phyloP scores from a whole-genome alignment of 1,140 invertebrate genomes.

The Lerema accius region DNA sequence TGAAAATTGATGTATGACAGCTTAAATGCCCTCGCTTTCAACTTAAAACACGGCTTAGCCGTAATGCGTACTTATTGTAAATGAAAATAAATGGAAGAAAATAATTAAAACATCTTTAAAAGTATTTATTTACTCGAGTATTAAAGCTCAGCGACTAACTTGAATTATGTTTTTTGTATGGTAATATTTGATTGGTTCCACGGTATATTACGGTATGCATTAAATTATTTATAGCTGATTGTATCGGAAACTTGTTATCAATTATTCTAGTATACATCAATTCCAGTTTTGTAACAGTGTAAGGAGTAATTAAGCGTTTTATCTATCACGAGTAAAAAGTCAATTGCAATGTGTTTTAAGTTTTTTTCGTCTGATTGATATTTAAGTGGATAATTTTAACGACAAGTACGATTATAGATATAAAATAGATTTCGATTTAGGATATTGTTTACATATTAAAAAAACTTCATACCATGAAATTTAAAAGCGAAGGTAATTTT shows the following conservation, averaged over 20 bases:
- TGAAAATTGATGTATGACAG: conserved; percentile 52
- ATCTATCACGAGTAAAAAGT: neutral
- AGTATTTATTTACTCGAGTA: conserved; percentile 31
- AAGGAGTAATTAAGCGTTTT: neutral
- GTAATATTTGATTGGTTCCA: conserved; percentile 26
- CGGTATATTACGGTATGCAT: conserved; percentile 27
- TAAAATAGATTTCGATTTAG: no score
- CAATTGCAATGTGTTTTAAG: neutral
- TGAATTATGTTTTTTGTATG: conserved; percentile 32
- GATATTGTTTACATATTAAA: no score
- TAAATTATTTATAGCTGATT: conserved; percentile 31
- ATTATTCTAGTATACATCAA: conserved; percentile 19
- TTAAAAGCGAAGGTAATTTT: no score
- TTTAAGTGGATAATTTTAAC: no score
- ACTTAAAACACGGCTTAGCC: conserved; percentile 40
- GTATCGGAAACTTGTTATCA: conserved; percentile 27
- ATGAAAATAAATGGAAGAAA: conserved; percentile 29
- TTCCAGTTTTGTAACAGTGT: conserved; percentile 21
- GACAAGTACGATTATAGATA: no score
- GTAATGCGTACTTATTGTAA: conserved; percentile 34
- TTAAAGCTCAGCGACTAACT: conserved; percentile 17
- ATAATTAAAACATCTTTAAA: conserved; percentile 33
- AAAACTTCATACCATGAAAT: no score
- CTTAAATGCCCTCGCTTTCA: conserved; percentile 43
- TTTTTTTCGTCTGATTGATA: neutral